Evolutionary conservation across 2,113 vertebrate genomes (phyloP), one percentile per base, ranked within the genome.

Genomic region (Malurus elegans): DNA sequence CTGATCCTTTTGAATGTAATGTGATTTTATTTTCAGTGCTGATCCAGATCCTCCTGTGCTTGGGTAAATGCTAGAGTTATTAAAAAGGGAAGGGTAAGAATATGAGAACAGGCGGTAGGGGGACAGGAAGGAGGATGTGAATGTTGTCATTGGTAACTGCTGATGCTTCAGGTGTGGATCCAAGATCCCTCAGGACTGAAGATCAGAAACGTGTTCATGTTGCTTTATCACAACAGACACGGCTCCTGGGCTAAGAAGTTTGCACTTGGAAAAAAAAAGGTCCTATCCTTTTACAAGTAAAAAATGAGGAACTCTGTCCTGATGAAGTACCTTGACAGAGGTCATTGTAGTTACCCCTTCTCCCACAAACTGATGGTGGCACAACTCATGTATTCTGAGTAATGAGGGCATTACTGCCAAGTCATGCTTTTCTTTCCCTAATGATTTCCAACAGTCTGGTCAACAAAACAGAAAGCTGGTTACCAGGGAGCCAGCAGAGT

Each of bases 401-500:
- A 38, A 38, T 20, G 38, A 44, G 60, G 26, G 38, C 64, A 32
- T 70, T 86, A 61, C 54, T 78, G 82, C 79, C 82, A 88, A 88
- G 72, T 71, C 72, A 66, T 21, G 47, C 71, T 72, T 85, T 85
- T 64, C 45, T 92, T 90, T 86, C 60, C 44, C 51, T 66, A 31
- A 66, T 58, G 75, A 66, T 90, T 92, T 80, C 65, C 67, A 86
- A 21, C 42, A 58, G n/a, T 70, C 44, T n/a, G 71, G 32, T 82
- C 78, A 92, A 83, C 82, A 93, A 92, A 90, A 79, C 76, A 90
- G n/a, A 78, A 86, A 38, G 51, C 36, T 90, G 76, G 72, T 92
- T 94, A 82, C 94, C 72, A 86, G 36, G 83, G 65, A 91, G 51
- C 82, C 78, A 8, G 47, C 47, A 71, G 79, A 79, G 75, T 67